Percentiles rank a stretch among this genome's conserved stretches.
Conservation (phyloP, 1,140 invertebrate genomes). For the Sogatella furcifera region DNA sequence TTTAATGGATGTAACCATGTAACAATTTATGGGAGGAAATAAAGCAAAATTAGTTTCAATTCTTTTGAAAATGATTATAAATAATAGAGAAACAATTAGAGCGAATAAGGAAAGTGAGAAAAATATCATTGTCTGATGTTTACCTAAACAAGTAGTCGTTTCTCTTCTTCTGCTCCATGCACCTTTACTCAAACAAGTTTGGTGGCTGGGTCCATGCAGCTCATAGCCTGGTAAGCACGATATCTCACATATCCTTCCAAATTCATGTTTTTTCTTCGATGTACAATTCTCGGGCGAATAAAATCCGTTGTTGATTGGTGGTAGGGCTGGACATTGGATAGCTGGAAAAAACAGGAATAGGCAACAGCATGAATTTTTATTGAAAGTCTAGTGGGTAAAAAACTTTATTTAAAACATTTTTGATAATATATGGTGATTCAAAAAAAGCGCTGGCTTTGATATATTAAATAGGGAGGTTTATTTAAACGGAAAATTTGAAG, state of each 20-base stretch:
- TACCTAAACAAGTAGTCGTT: slow-evolving; percentile 11
- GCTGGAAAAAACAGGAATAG: slow-evolving; percentile 30
- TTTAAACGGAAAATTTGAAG: too few species aligned
- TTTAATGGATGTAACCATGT: too few species aligned
- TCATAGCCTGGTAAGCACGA: slow-evolving; percentile 43
- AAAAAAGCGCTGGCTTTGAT: too few species aligned
- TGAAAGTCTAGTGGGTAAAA: neutral
- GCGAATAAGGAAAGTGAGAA: too few species aligned
- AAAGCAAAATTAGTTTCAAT: too few species aligned
- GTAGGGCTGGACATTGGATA: slow-evolving; percentile 42
- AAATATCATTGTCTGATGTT: neutral
- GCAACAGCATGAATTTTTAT: too few species aligned
- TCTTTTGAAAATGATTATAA: too few species aligned
- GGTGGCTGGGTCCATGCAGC: slow-evolving; percentile 35
- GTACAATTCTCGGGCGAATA: slow-evolving; percentile 39
- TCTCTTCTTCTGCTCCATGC: slow-evolving; percentile 35
- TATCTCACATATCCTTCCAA: slow-evolving; percentile 41
- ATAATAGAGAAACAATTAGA: too few species aligned
- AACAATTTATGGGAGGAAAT: too few species aligned
- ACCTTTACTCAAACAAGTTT: slow-evolving; percentile 35
- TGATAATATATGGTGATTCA: too few species aligned
- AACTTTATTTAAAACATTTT: slow-evolving; percentile 4
- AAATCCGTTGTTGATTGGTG: slow-evolving; percentile 35
- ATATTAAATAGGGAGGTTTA: too few species aligned
- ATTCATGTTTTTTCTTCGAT: slow-evolving; percentile 36